These are phyloP conservation scores for Pipistrellus nathusii DNA, from an alignment of 2,797 vertebrate genomes.

Conservation along the genomic window DNA sequence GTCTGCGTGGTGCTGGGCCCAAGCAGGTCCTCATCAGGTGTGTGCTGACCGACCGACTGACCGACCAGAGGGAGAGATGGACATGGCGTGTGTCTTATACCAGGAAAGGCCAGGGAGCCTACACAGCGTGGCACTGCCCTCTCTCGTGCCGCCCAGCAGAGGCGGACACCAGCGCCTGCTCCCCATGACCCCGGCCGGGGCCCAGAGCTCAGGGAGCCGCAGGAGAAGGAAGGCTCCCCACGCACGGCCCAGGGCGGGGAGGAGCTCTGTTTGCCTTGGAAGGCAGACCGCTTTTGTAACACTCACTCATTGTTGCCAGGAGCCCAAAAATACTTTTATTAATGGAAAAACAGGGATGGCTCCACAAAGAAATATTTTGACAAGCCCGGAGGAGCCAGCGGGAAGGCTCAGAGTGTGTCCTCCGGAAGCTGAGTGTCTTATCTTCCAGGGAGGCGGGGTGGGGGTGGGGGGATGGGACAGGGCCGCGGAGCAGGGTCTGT, in stretches of 20 bases:
- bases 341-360: constrained; percentile 87
- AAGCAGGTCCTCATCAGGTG: background rate
- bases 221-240: background rate
- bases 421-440: constrained; percentile 87
- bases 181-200: background rate
- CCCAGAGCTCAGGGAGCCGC: background rate
- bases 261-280: constrained; percentile 87
- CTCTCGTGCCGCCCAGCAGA: background rate
- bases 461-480: fast-evolving
- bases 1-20: background rate
- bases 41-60: background rate
- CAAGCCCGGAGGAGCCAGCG: constrained; percentile 82
- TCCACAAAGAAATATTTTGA: constrained; percentile 86
- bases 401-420: constrained; percentile 82
- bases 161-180: fast-evolving
- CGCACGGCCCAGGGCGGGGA: background rate
- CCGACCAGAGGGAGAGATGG: fast-evolving
- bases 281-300: constrained; percentile 85
- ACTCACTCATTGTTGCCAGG: constrained; percentile 85
- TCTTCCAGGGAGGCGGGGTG: constrained; percentile 67
- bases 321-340: constrained; percentile 88
- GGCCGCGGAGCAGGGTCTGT: fast-evolving
- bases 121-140: background rate
- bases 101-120: background rate
- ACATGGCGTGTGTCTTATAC: fast-evolving